Conservation (phyloP, 1,140 invertebrate species). For the Cyrtorhinus lividipennis region DNA sequence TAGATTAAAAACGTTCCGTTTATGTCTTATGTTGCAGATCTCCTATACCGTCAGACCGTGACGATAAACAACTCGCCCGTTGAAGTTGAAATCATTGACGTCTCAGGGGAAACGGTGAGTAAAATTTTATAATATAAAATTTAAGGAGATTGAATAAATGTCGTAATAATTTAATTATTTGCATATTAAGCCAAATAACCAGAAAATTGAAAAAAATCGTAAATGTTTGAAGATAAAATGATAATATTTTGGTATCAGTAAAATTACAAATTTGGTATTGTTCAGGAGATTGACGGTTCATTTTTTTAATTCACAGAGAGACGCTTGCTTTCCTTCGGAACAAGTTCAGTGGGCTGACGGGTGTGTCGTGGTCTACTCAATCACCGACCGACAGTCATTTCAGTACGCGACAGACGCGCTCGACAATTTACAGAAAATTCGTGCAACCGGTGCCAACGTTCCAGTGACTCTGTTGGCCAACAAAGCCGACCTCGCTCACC, state of each 20-base stretch:
- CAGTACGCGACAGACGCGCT: conserved; percentile 47
- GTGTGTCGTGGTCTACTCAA: conserved; percentile 62
- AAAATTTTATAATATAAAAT: no score
- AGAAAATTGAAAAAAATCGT: background rate
- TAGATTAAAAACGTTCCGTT: background rate
- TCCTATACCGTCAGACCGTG: conserved; percentile 56
- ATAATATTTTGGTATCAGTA: no score
- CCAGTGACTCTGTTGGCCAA: conserved; percentile 52
- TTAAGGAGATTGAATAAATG: no score
- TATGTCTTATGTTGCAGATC: conserved; percentile 43
- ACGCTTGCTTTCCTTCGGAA: conserved; percentile 36
- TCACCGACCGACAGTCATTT: conserved; percentile 54
- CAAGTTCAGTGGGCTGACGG: conserved; percentile 57
- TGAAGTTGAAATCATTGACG: conserved; percentile 62
- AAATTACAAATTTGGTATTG: no score
- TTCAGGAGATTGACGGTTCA: no score
- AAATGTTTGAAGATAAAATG: no score
- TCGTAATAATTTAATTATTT: background rate
- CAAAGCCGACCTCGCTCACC: conserved; percentile 60
- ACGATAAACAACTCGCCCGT: conserved; percentile 49
- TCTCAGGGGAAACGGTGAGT: conserved; percentile 48
- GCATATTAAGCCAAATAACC: background rate
- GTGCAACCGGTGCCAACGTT: conserved; percentile 34
- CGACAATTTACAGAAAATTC: conserved; percentile 39
- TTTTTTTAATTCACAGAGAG: conserved; percentile 32